These are phyloP conservation scores for Alcis repandata DNA, from an alignment of 2,888 invertebrate genomes.

Conservation along the genomic window DNA sequence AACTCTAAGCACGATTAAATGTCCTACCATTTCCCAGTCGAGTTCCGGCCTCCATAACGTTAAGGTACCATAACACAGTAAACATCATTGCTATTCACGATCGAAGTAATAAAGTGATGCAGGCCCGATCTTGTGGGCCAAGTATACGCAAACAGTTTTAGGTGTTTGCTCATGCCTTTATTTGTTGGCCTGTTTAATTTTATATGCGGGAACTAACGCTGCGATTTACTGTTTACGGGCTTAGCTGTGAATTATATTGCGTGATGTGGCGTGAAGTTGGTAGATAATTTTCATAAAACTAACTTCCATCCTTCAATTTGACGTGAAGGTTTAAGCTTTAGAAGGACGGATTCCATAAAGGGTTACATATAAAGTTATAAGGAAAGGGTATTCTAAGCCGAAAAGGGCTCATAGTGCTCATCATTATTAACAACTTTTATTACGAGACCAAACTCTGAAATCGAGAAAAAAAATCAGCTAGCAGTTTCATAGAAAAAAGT, in stretches of 20 bases:
- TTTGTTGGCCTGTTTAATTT: conserved; percentile 35
- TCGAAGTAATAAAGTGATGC: conserved; percentile 43
- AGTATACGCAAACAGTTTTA: conserved; percentile 36
- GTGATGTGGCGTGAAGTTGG: conserved; percentile 5
- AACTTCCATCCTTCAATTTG: too few species aligned
- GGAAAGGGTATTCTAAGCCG: too few species aligned
- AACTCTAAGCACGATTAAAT: conserved; percentile 17
- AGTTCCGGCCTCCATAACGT: conserved; percentile 17
- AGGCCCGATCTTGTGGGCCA: conserved; percentile 28
- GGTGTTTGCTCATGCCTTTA: conserved; percentile 36
- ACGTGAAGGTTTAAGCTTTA: neutral
- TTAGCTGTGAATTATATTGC: conserved; percentile 10
- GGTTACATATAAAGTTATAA: too few species aligned
- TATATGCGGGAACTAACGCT: conserved; percentile 31
- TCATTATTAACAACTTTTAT: too few species aligned
- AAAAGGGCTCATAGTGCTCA: too few species aligned
- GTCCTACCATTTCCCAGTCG: conserved; percentile 8
- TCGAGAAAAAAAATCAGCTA: neutral
- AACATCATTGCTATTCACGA: conserved; percentile 51
- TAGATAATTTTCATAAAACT: conserved; percentile 1
- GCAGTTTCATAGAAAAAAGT: too few species aligned
- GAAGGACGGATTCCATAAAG: neutral
- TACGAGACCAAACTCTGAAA: too few species aligned
- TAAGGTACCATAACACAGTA: conserved; percentile 31
- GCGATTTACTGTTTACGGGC: conserved; percentile 25